These are phyloP conservation scores for Cryptocephalus primarius DNA, from an alignment of 2,888 invertebrate species.

Conservation along the genomic window DNA sequence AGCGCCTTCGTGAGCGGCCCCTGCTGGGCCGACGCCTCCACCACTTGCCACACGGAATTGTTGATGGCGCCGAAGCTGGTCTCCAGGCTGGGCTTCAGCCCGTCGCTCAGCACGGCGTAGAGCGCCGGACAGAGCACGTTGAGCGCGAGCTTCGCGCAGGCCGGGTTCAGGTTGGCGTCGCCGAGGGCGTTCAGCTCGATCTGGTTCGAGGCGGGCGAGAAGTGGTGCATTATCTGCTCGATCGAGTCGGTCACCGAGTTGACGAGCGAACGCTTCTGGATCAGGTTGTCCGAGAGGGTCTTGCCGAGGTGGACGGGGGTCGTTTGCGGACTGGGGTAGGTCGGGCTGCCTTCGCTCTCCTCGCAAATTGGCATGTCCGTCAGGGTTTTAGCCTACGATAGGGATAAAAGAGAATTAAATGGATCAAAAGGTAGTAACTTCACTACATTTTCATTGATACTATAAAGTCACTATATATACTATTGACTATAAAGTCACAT, in stretches of 20 bases:
- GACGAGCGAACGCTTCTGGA: conserved; percentile 58
- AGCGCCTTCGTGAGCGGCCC: conserved; percentile 75
- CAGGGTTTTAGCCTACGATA: conserved; percentile 43
- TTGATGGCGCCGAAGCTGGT: conserved; percentile 78
- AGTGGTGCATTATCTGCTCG: conserved; percentile 62
- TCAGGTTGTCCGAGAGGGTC: conserved; percentile 34
- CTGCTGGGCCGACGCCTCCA: conserved; percentile 78
- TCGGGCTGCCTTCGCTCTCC: conserved; percentile 51
- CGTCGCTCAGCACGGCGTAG: conserved; percentile 74
- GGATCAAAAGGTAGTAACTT: too few species aligned
- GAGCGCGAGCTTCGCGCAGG: conserved; percentile 62
- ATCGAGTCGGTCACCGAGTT: conserved; percentile 64
- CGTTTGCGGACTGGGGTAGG: conserved; percentile 44
- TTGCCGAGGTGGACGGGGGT: conserved; percentile 24
- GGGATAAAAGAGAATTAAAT: conserved; percentile 1
- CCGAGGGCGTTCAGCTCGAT: conserved; percentile 48
- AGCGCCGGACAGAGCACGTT: conserved; percentile 73
- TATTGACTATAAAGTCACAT: too few species aligned
- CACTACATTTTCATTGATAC: too few species aligned
- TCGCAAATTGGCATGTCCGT: conserved; percentile 55
- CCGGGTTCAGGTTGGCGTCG: conserved; percentile 49
- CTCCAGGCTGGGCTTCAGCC: conserved; percentile 67
- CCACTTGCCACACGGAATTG: conserved; percentile 83
- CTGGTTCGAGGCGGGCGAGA: conserved; percentile 54
- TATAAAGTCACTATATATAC: too few species aligned